Base-by-base conservation (phyloP, 2,797 vertebrate genomes). In the Rousettus madagascariensis region DNA sequence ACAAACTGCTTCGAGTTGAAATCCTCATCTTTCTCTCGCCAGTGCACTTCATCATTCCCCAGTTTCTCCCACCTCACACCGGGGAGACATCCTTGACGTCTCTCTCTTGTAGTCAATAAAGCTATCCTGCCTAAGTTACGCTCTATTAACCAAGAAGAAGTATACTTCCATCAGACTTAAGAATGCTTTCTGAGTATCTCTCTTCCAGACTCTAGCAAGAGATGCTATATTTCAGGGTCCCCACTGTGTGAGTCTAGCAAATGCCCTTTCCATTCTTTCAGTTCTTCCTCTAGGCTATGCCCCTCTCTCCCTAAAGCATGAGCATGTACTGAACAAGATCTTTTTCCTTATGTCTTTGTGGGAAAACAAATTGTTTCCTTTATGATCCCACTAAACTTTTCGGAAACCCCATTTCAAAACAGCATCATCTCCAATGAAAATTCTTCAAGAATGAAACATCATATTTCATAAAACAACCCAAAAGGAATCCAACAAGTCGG, bases 171-270 rank as follows among this genome's bases (percentile, higher is more conserved):
- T 28, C n/a, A 0, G 30, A 16, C 0, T 8, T 5, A 3, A n/a
- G 8, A 2, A 0, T 1, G 28, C 33, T 78, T 71, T 38, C n/a
- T 0, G 36, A 61, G 13, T 1, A 1, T 10, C 33, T 75, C 59
- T 12, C 36, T n/a, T 12, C 11, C 2, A 1, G 8, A 6, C 28
- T 33, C 68, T 0, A 55, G 36, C 6, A 10, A 16, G 28, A 0
- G 0, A 24, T 0, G 61, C 72, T 13, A 1, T 0, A 8, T 3
- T 17, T 68, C n/a, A 20, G 30, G 0, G 53, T 2, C 5, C n/a
- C 59, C 61, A 17, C 9, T 1, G 2, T 1, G 66, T 1, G 10
- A 59, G 30, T 10, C 5, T 7, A 53, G 61, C 75, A 86, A 22
- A 43, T 0, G 3, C 5, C 72, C 24, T 33, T 15, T 15, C 63